Conservation (phyloP, 2,888 invertebrate genomes). For the Drosophila ustulata region DNA sequence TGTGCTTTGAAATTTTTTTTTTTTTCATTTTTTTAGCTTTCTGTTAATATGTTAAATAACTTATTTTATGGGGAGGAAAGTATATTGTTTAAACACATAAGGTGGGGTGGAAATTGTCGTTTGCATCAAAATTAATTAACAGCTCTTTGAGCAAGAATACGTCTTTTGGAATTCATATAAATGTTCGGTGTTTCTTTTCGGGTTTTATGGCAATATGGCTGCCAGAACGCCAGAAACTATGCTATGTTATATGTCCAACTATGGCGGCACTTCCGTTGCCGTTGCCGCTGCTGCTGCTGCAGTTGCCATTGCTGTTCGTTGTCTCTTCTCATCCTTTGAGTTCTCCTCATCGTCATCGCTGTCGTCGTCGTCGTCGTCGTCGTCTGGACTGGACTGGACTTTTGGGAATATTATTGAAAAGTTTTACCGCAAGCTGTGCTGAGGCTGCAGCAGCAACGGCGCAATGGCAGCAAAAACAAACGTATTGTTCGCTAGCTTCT, state of each 20-base stretch:
- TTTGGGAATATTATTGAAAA: constrained; percentile 79
- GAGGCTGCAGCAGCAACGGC: constrained; percentile 45
- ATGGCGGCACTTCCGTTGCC: constrained; percentile 66
- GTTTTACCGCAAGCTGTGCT: constrained; percentile 78
- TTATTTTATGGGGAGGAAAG: too few species aligned
- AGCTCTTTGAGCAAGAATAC: constrained; percentile 37
- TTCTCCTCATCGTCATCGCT: constrained; percentile 32
- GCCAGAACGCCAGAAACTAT: constrained; percentile 56
- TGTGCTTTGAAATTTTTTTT: too few species aligned
- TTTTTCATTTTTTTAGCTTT: too few species aligned
- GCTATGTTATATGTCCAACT: constrained; percentile 65
- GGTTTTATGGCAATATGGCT: constrained; percentile 69
- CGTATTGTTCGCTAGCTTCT: constrained; percentile 67
- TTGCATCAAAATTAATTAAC: constrained; percentile 21
- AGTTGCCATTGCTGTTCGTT: constrained; percentile 32
- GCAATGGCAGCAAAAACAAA: constrained; percentile 64
- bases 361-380: constrained; percentile 31
- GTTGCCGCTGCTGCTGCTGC: constrained; percentile 23
- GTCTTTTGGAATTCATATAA: constrained; percentile 47
- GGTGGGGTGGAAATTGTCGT: too few species aligned
- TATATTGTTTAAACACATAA: too few species aligned
- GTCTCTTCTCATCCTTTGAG: constrained; percentile 41
- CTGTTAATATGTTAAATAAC: too few species aligned
- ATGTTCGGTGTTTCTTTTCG: constrained; percentile 18
- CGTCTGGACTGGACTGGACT: constrained; percentile 76